phyloP scores from a whole-genome alignment of 2,797 vertebrate genomes.

The Dendrocincla tyrannina region DNA sequence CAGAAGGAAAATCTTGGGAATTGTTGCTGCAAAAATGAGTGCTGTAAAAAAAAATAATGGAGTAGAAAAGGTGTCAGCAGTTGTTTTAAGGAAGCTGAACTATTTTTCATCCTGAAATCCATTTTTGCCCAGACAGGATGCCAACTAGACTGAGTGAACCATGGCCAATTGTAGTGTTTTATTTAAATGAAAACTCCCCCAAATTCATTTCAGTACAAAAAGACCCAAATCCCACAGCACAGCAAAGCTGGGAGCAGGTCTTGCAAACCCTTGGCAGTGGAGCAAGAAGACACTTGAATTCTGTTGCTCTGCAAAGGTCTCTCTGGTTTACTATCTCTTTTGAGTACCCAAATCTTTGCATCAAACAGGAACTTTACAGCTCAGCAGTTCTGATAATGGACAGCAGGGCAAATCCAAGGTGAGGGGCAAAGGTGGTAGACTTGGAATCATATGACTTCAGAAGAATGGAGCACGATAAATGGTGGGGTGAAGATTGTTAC shows the following conservation, averaged over 20 bases:
- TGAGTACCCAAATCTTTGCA: background rate
- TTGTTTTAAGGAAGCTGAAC: background rate
- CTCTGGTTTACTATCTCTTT: background rate
- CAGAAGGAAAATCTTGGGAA: background rate
- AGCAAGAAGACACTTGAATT: background rate
- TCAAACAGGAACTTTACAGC: background rate
- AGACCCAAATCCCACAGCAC: background rate
- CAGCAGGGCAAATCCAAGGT: background rate
- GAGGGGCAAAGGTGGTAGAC: background rate
- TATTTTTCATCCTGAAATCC: background rate
- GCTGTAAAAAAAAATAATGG: background rate
- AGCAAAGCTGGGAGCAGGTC: background rate
- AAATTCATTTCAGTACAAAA: background rate
- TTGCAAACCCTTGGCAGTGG: background rate
- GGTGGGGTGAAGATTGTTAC: background rate
- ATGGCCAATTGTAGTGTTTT: background rate
- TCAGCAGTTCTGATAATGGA: background rate
- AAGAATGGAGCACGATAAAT: background rate
- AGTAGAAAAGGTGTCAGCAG: background rate
- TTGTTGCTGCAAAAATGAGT: background rate
- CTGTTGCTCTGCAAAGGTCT: background rate
- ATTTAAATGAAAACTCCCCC: background rate
- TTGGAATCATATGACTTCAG: background rate
- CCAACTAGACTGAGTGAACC: background rate
- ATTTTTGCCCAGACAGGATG: background rate